phyloP scores from a whole-genome alignment of 2,113 vertebrate species.

The Periophthalmus modestus region DNA sequence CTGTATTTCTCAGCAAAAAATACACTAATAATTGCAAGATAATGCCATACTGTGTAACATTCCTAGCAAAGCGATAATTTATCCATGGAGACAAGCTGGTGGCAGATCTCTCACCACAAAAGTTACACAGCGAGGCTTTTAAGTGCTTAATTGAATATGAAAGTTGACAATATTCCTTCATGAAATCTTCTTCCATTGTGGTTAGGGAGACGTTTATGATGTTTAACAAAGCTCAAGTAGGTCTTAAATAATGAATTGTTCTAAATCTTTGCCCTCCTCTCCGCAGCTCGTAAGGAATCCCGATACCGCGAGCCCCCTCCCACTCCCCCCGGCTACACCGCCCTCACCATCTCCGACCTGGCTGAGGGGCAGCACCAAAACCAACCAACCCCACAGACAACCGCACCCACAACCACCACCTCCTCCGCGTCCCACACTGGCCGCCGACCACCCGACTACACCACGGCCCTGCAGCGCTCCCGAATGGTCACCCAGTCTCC shows the following conservation, averaged over 20 bases:
- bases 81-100: no score
- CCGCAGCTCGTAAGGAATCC: slow-evolving; percentile 89
- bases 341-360: slow-evolving; percentile 91
- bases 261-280: background rate
- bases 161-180: no score
- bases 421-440: slow-evolving; percentile 67
- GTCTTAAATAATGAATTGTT: background rate
- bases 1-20: no score
- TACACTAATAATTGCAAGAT: no score
- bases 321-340: slow-evolving; percentile 93
- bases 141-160: no score
- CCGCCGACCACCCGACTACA: slow-evolving; percentile 95
- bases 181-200: no score
- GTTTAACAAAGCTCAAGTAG: no score
- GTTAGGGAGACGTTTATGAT: no score
- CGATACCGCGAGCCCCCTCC: slow-evolving; percentile 94
- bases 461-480: slow-evolving; percentile 92
- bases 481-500: slow-evolving; percentile 90
- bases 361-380: slow-evolving; percentile 77
- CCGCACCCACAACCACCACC: slow-evolving; percentile 21
- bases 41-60: no score
- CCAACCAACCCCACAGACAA: background rate
- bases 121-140: no score
- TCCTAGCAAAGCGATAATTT: no score
- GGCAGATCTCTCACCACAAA: no score